Base-by-base conservation (phyloP, 2,797 vertebrate species). In the Tenualosa ilisha region DNA sequence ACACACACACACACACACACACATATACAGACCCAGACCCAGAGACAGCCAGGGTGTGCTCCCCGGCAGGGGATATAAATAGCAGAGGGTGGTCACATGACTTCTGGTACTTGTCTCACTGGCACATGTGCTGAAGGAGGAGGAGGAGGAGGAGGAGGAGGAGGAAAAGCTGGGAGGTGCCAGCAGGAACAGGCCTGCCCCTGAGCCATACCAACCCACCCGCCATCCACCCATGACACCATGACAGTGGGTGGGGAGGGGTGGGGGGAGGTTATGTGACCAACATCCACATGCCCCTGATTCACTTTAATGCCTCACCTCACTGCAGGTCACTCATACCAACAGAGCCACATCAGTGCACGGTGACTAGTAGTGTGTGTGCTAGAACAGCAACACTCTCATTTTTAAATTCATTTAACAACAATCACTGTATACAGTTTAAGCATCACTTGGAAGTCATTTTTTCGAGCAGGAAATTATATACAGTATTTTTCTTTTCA, bases 81-180 rank as follows among this genome's bases (percentile, higher is more conserved):
- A 94, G 90, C 88, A 87, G 81, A 51, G 40, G 20, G 1, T 7
- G 83, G 89, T 94, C 94, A 94, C 90, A 81, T 94, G 93, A 93
- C 88, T 85, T 31, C 31, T 56, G 82, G 84, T 85, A 75, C 65
- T 81, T 3, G 54, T 79, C 83, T 90, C 75, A 83, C 46, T 82
- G 84, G 86, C 88, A 68, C 85, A 89, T 75, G 87, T 49, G 46
- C 4, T 49, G 46, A 4, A 49, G 46, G 46, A 49, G 3, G 7
- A 86, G 84, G 86, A 87, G 88, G 89, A 86, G 63, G 89, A 90
- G 84, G 87, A 90, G 88, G 87, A 86, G 84, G 86, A 88, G 88
- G 89, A 86, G 37, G 89, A 90, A 3, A 9, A 84, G 84, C 87
- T 87, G 85, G 82, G 72, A 87, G 43, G 82, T 56, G 31, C 61